Percentiles rank a stretch among this genome's conserved stretches.
Conservation (phyloP, 2,888 invertebrate genomes). For the Tinea pellionella region DNA sequence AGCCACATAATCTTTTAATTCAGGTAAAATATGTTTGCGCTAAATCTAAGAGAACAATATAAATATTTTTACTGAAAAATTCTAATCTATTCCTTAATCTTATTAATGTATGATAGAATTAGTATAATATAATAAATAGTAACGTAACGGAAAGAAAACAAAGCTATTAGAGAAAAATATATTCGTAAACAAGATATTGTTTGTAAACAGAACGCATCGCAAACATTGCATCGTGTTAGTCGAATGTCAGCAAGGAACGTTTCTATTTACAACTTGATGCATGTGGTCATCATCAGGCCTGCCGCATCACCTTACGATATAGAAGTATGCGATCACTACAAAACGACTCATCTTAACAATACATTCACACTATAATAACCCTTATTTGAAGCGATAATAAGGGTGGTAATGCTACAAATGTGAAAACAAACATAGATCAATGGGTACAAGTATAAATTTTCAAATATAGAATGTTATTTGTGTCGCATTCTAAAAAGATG, state of each 20-base stretch:
- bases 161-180: background rate
- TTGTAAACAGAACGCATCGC: constrained; percentile 46
- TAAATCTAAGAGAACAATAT: too few relatives aligned
- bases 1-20: too few relatives aligned
- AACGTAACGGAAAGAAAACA: too few relatives aligned
- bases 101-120: too few relatives aligned
- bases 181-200: constrained; percentile 26
- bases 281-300: constrained; percentile 63
- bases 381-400: background rate
- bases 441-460: constrained; percentile 58
- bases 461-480: constrained; percentile 70
- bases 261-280: constrained; percentile 69
- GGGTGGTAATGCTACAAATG: background rate
- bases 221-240: background rate
- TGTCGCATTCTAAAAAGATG: constrained; percentile 70
- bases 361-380: constrained; percentile 17
- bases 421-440: constrained; percentile 26
- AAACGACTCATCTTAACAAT: constrained; percentile 18
- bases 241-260: constrained; percentile 9
- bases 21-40: too few relatives aligned
- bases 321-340: constrained; percentile 24
- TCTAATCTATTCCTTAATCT: too few relatives aligned
- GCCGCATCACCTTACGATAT: constrained; percentile 55
- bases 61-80: too few relatives aligned
- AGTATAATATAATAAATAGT: too few relatives aligned